Evolutionary conservation across 2,797 vertebrate genomes (phyloP).

Genomic region (Myoxocephalus aenaeus): DNA sequence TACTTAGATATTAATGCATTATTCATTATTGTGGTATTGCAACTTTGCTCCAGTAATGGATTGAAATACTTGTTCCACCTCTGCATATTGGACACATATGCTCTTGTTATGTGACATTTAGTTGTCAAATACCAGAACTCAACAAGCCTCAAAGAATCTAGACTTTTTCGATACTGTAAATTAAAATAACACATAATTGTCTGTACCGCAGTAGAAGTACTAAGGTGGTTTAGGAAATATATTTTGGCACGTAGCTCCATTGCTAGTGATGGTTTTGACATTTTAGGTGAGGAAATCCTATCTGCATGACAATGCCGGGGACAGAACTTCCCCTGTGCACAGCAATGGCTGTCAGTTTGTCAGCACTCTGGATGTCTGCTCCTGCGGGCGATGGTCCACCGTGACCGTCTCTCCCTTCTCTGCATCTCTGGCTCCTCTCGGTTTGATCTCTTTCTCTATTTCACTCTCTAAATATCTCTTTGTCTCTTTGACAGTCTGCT

Average conservation of each 20-base stretch:
- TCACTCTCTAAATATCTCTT: constrained; percentile 18
- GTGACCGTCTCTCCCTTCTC: constrained; percentile 28
- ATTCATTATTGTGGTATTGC: neutral
- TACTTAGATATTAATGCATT: neutral
- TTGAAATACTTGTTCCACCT: neutral
- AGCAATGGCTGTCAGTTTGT: constrained; percentile 54
- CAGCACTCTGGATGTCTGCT: constrained; percentile 50
- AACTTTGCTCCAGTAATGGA: neutral
- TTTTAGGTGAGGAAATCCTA: constrained; percentile 33
- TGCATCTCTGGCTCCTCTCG: constrained; percentile 22
- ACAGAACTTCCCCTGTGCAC: constrained; percentile 26
- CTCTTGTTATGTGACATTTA: neutral
- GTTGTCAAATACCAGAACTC: neutral
- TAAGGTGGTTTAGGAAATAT: neutral
- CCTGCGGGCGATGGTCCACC: constrained; percentile 29
- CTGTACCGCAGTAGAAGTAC: neutral
- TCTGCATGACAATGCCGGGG: constrained; percentile 43
- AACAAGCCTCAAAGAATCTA: neutral
- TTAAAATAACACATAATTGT: neutral
- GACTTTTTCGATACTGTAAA: neutral
- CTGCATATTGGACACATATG: neutral
- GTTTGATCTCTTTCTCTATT: constrained; percentile 27
- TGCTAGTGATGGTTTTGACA: constrained; percentile 22
- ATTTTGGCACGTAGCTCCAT: neutral
- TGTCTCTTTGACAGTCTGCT: constrained; percentile 40